A percentile compares a stretch with the other conserved stretches of the same genome.
phyloP scores from a whole-genome alignment of 2,113 vertebrate species.

The Pelobates fuscus region DNA sequence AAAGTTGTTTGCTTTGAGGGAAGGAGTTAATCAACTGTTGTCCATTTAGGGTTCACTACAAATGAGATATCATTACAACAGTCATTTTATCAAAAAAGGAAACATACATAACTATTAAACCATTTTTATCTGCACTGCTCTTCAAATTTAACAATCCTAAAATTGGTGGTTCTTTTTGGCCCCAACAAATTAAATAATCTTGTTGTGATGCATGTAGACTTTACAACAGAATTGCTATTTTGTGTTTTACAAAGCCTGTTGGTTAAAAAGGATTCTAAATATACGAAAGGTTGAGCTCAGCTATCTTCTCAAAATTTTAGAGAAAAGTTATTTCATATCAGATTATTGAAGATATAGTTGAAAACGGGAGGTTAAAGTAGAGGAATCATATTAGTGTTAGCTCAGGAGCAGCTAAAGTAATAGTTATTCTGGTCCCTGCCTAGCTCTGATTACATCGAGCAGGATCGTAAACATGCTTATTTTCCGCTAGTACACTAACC shows the following conservation, averaged over 20 bases:
- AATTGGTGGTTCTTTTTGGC: constrained; percentile 11
- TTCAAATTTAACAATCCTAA: no score
- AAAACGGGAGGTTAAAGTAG: constrained; percentile 7
- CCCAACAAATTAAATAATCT: constrained; percentile 16
- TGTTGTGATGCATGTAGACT: no score
- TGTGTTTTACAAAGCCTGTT: constrained; percentile 6
- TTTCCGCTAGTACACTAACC: neutral
- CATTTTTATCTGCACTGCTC: no score
- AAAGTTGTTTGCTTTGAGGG: no score
- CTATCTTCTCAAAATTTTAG: neutral
- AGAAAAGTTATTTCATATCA: constrained; percentile 14
- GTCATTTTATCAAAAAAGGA: no score
- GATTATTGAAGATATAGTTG: constrained; percentile 7
- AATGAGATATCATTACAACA: no score
- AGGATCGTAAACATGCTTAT: constrained; percentile 18
- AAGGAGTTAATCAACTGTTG: no score
- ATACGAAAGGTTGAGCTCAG: constrained; percentile 13
- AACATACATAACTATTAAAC: no score
- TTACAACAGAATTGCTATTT: constrained; percentile 11
- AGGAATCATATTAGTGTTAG: constrained; percentile 12
- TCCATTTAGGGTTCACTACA: no score
- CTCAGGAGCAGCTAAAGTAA: constrained; percentile 14
- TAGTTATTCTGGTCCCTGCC: constrained; percentile 19
- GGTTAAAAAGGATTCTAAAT: neutral
- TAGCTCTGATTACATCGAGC: constrained; percentile 38